These are phyloP conservation scores for Sthenelais limicola DNA, from an alignment of 2,888 invertebrate species.

Conservation along the genomic window DNA sequence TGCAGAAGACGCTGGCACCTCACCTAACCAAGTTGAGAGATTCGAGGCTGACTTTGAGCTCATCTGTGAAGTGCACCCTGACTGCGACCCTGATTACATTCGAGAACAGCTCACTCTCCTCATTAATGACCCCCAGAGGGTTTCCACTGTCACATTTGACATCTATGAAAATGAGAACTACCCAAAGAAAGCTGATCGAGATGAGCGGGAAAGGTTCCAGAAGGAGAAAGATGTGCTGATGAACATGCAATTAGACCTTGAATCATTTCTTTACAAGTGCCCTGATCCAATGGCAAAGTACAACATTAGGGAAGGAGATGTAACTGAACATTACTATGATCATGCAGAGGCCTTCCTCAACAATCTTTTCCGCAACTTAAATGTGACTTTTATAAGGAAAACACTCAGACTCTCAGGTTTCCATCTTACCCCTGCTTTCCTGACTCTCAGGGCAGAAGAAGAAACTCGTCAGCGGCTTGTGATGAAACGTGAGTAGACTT, in stretches of 20 bases:
- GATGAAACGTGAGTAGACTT: neutral
- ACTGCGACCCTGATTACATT: conserved; percentile 67
- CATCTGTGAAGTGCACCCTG: conserved; percentile 57
- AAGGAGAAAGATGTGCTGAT: conserved; percentile 49
- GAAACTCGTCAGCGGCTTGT: too few relatives aligned
- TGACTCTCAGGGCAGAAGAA: neutral
- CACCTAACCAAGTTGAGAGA: neutral
- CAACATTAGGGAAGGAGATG: neutral
- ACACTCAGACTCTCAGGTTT: conserved; percentile 36
- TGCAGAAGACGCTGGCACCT: neutral
- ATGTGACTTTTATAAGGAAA: neutral
- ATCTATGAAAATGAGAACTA: conserved; percentile 55
- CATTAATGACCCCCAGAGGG: conserved; percentile 54
- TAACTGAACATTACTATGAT: conserved; percentile 21
- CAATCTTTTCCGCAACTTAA: neutral
- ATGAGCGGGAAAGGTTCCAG: conserved; percentile 50
- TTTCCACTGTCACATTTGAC: conserved; percentile 56
- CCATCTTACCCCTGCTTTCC: conserved; percentile 51
- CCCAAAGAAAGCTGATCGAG: conserved; percentile 58
- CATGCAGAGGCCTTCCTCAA: conserved; percentile 15
- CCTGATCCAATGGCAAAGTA: neutral
- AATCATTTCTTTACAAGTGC: neutral
- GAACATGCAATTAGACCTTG: conserved; percentile 45
- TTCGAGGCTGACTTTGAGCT: conserved; percentile 7
- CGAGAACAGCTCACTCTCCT: conserved; percentile 56